Evolutionary conservation across 2,113 vertebrate species (phyloP), one percentile per base, ranked within the genome.

Genomic region (Irena cyanogastra): DNA sequence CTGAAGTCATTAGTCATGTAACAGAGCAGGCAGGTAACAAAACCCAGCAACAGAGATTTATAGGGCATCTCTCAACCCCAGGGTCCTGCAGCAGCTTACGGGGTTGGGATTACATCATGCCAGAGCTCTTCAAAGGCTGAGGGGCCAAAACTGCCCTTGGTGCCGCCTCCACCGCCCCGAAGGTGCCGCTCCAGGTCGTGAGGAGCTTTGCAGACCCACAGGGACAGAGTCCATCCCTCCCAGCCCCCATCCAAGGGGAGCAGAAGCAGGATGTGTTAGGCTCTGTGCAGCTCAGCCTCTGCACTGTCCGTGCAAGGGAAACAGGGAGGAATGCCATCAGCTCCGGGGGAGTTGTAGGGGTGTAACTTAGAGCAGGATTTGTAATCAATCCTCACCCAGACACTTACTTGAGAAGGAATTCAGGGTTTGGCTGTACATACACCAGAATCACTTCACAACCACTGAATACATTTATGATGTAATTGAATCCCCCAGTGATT

Each of bases 361-460:
- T 82, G 63, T 80, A 95, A 53, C 85, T 90, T 12, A 12, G 75
- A 91, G 89, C 22, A 7, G 91, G 70, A 64, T 75, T 93, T 90
- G 80, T 45, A 96, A 86, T 81, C 86, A 90, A 42, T 89, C 96
- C 94, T 94, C 69, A 64, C 60, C 37, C 83, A 82, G 93, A 92
- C 90, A 82, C 90, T 94, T 44, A 84, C 69, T 94, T 13, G 80
- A 96, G 80, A 92, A 96, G 83, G 93, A 97, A 82, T 96, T 93
- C 76, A 60, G 86, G 90, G 70, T 96, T 96, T 97, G 92, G 90
- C 92, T 84, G 83, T 75, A 68, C 2, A 0, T 71, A 49, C 52
- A 92, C 60, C 86, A 95, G 95, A 89, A 92, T 95, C 94, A 31
- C 83, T 94, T 95, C 90, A 93, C 68, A 88, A 95, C 83, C 92